Evolutionary conservation across 1,140 invertebrate species (phyloP), one percentile per base, ranked within the genome.

Genomic region (Steinernema khuongi): DNA sequence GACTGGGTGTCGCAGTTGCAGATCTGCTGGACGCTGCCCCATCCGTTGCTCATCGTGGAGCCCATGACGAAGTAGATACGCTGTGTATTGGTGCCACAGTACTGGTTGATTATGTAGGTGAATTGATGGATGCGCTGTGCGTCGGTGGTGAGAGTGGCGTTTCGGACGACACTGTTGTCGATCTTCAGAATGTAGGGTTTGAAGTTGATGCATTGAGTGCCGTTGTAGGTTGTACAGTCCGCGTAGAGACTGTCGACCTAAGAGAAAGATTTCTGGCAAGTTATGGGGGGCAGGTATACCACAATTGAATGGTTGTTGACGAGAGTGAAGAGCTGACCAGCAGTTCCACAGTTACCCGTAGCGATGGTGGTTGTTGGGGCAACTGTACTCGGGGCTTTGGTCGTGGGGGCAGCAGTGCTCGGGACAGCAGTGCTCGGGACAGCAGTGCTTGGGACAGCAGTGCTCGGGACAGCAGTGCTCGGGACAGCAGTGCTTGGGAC

Each of bases 181-280:
- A 60, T 60, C 19, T 60, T 60, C 7, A 60, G 50, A 22, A 60
- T 60, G 50, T 60, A 60, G 50, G 50, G 50, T 22, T 60, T 60
- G 50, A 60, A 60, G 50, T 60, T 60, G 50, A 22, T 60, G 19
- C 50, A 60, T 22, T 60, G 50, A 2, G 50, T 60, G 50, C 50
- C 50, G 50, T 60, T 60, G 50, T 14, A 60, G 11, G 14, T 22
- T 22, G 50, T 4, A 22, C 50, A 60, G 50, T 4, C 50, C 7
- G 7, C 26, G 50, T 60, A 60, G 14, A 60, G 50, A 60, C 11
- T 17, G 50, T 60, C 50, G 11, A 60, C 50, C 50, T 60, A 60
- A 60, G 7, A 4, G 11, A 2, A 60, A 60, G 11, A 14, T 7
- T 14, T 7, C 11, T 7, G 26, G 50, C 50, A 22, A 17, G 14